A percentile compares a stretch with the other conserved stretches of the same genome.
These are phyloP conservation scores for Paedocypris micromegethes DNA, from an alignment of 2,797 vertebrate species.

Conservation along the genomic window DNA sequence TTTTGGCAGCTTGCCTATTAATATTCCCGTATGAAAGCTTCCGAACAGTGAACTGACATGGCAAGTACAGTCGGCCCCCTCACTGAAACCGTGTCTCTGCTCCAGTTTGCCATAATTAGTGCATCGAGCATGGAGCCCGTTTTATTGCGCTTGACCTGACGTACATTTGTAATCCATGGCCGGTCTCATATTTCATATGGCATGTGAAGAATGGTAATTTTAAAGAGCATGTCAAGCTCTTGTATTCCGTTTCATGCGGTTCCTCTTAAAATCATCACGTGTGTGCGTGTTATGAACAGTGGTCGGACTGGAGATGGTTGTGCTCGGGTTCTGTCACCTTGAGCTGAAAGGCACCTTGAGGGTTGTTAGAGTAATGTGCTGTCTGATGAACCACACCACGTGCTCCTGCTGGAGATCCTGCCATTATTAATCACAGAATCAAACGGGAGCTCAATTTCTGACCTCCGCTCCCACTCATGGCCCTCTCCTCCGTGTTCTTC, in stretches of 20 bases:
- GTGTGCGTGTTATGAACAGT: neutral
- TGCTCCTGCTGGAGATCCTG: too few species aligned
- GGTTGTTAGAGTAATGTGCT: neutral
- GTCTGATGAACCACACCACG: neutral
- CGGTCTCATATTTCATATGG: neutral
- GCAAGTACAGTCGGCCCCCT: neutral
- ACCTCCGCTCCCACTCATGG: too few species aligned
- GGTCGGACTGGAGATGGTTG: neutral
- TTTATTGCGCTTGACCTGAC: neutral
- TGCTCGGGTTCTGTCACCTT: neutral
- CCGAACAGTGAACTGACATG: neutral
- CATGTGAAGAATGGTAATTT: neutral
- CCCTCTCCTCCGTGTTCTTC: too few species aligned
- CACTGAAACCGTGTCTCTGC: neutral
- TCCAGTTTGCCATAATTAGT: neutral
- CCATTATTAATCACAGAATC: too few species aligned
- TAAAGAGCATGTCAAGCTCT: neutral
- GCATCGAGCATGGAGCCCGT: neutral
- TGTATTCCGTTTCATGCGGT: neutral
- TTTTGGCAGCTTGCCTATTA: neutral
- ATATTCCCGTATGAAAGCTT: neutral
- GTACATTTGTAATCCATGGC: neutral
- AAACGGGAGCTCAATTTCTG: too few species aligned
- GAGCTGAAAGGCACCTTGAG: neutral
- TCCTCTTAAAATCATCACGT: neutral